Evolutionary conservation across 2,113 vertebrate genomes (phyloP), one percentile per base, ranked within the genome.

Genomic region (Zosterops lateralis): DNA sequence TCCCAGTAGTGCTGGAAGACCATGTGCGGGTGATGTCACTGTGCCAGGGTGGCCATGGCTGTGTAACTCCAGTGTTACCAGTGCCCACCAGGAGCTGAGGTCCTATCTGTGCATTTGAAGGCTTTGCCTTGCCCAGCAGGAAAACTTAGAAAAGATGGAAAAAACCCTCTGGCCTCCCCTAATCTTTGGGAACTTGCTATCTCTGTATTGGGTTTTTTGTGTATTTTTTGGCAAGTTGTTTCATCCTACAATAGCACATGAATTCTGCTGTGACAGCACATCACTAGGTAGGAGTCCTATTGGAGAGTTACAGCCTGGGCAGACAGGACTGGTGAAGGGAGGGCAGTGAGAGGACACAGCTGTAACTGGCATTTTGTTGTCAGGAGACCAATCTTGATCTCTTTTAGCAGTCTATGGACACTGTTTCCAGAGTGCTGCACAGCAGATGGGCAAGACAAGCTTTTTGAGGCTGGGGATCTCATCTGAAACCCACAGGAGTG

Each of bases 151-250:
- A 67, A 84, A 81, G 26, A 53, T 28, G 29, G 68, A 77, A 88
- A 76, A 76, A 88, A 17, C 6, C 36, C 42, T 77, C 56, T 47
- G 75, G 25, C 83, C 14, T 77, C 44, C 86, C 51, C 24, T 86
- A 88, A 74, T 60, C 47, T 93, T 71, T 47, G 68, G 58, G 65
- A 67, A 62, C 57, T 93, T 81, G 60, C n/a, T 90, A 60, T 77
- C 56, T 72, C 44, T n/a, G n/a, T 51, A 53, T 64, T 92, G 40
- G 90, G 25, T 83, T 44, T 44, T 0, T 0, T 64, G 0, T 64
- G 56, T 77, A 28, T 42, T 38, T 76, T 86, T 81, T 87, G 81
- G n/a, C 77, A 74, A 78, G 44, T 84, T 71, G 65, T 47, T 90
- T 87, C 72, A 48, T 78, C 57, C 67, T 77, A 74, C 34, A 71